phyloP scores from a whole-genome alignment of 1,140 invertebrate genomes.

The Pteromalus puparum region DNA sequence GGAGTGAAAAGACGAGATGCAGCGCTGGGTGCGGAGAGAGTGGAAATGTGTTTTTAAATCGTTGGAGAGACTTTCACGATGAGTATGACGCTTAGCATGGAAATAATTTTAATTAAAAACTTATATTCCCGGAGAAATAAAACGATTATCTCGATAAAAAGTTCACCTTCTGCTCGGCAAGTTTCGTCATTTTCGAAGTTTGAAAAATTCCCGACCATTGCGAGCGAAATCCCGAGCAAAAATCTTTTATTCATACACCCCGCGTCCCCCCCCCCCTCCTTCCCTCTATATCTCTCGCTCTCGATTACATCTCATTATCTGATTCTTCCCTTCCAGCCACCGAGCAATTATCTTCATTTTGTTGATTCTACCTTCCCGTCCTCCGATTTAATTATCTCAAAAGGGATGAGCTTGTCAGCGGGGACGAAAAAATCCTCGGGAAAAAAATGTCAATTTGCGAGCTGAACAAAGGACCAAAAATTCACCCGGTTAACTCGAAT shows the following conservation, averaged over 20 bases:
- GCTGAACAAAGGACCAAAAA: background rate
- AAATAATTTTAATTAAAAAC: background rate
- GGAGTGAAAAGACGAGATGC: no score
- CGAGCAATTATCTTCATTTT: slow-evolving; percentile 25
- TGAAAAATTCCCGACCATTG: background rate
- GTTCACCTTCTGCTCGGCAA: background rate
- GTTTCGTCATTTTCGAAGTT: background rate
- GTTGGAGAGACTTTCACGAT: no score
- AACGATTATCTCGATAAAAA: background rate
- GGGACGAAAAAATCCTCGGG: background rate
- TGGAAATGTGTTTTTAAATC: no score
- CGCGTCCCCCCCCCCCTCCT: background rate
- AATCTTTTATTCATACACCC: slow-evolving; percentile 5
- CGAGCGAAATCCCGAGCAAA: background rate
- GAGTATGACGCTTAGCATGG: no score
- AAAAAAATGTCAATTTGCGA: background rate
- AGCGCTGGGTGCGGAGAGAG: no score
- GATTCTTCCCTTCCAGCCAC: background rate
- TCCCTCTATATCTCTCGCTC: no score
- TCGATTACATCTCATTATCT: slow-evolving; percentile 25
- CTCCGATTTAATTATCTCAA: slow-evolving; percentile 12
- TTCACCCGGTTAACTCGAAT: background rate
- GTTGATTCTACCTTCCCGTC: slow-evolving; percentile 12
- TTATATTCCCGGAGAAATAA: background rate
- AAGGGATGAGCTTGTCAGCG: background rate